Percentiles rank a stretch among this genome's conserved stretches.
Conservation (phyloP, 2,888 invertebrate species). For the Pseudoips prasinana region DNA sequence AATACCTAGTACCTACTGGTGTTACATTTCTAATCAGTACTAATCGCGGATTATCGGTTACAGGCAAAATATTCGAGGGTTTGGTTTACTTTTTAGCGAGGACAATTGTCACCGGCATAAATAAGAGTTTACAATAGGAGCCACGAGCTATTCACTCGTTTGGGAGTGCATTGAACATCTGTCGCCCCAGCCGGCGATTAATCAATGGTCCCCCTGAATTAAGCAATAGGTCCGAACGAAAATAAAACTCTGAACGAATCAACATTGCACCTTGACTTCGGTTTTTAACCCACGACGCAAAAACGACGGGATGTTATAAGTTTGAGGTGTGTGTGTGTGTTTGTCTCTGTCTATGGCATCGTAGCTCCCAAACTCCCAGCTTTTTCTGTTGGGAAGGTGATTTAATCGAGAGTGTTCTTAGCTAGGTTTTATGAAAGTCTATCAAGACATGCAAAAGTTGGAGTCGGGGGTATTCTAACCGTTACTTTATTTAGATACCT, state of each 20-base stretch:
- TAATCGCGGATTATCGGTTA: not conserved
- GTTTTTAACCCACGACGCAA: conserved; percentile 24
- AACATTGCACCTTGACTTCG: conserved; percentile 33
- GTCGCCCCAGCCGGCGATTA: conserved; percentile 69
- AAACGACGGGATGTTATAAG: too few species aligned
- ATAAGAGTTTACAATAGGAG: conserved; percentile 55
- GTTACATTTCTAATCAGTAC: not conserved
- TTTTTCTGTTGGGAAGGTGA: too few species aligned
- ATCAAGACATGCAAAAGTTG: too few species aligned
- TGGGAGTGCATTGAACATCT: conserved; percentile 63
- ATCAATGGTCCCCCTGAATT: conserved; percentile 65
- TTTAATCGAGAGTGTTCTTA: too few species aligned
- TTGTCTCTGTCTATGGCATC: too few species aligned
- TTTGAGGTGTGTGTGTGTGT: too few species aligned
- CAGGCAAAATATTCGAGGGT: not conserved
- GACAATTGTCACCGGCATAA: conserved; percentile 30
- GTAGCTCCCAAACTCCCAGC: too few species aligned
- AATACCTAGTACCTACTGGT: conserved; percentile 10
- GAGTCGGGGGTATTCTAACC: too few species aligned
- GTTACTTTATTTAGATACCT: too few species aligned
- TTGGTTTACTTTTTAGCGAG: conserved; percentile 14
- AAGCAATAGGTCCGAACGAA: conserved; percentile 44
- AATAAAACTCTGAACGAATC: conserved; percentile 41
- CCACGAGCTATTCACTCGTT: conserved; percentile 59
- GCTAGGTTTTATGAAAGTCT: too few species aligned